phyloP scores from a whole-genome alignment of 2,113 vertebrate species.

The Rallus limicola region DNA sequence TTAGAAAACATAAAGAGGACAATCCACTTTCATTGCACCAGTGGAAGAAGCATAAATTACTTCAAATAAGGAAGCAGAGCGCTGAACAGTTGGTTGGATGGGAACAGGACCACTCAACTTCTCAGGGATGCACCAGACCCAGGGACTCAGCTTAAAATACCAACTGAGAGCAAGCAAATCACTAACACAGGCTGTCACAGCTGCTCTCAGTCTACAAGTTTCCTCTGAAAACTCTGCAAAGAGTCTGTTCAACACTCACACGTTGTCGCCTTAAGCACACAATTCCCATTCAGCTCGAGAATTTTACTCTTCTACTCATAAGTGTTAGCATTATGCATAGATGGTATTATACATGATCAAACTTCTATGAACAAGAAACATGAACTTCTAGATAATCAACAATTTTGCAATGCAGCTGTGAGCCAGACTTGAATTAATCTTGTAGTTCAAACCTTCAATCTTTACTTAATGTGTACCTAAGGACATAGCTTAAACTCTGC shows the following conservation, averaged over 20 bases:
- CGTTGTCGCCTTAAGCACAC: not conserved
- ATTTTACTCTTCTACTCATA: not conserved
- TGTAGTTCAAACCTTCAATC: constrained; percentile 6
- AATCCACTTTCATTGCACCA: not conserved
- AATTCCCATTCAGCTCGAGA: not conserved
- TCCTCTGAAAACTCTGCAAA: not conserved
- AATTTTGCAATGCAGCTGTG: not conserved
- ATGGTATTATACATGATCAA: not conserved
- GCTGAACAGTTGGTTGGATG: not conserved
- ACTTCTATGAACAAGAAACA: not conserved
- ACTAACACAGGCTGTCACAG: not conserved
- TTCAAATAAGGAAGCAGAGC: not conserved
- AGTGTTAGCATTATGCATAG: not conserved
- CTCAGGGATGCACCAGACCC: not conserved
- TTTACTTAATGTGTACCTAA: constrained; percentile 7
- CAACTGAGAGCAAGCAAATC: not conserved
- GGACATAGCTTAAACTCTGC: not conserved
- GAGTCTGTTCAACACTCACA: not conserved
- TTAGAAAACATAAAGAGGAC: not conserved
- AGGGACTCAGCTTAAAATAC: not conserved
- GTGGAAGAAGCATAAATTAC: not conserved
- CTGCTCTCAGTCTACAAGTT: not conserved
- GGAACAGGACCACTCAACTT: not conserved
- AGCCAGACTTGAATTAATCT: constrained; percentile 22
- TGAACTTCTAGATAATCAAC: not conserved